Conservation (phyloP, 2,797 vertebrate genomes). For the Malurus leucopterus region DNA sequence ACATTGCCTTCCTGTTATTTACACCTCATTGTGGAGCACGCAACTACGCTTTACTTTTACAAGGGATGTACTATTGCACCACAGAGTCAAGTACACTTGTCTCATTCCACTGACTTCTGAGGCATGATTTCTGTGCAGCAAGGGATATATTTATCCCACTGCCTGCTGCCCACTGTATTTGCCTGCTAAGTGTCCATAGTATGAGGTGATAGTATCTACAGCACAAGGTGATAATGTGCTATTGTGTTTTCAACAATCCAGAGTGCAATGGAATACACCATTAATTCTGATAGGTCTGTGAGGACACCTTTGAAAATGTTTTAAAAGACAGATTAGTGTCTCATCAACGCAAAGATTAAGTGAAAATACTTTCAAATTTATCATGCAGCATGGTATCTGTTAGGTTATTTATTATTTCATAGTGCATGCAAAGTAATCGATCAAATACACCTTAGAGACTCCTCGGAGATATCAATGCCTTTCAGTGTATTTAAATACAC, state of each 20-base stretch:
- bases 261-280: constrained; percentile 39
- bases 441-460: constrained; percentile 60
- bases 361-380: constrained; percentile 61
- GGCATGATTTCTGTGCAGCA: not conserved
- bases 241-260: constrained; percentile 28
- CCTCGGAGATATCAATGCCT: not conserved
- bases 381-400: constrained; percentile 44
- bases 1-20: not conserved
- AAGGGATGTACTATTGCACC: not conserved
- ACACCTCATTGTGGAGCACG: not conserved
- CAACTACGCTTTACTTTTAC: not conserved
- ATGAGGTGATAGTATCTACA: not conserved
- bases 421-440: constrained; percentile 35
- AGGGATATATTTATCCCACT: constrained; percentile 27
- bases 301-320: constrained; percentile 68
- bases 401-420: constrained; percentile 69
- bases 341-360: constrained; percentile 67
- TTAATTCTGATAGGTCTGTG: constrained; percentile 63
- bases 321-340: constrained; percentile 68
- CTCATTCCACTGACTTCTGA: constrained; percentile 26
- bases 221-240: not conserved
- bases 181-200: constrained; percentile 27
- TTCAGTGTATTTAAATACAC: constrained; percentile 17
- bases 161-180: constrained; percentile 15
- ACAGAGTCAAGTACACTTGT: constrained; percentile 23